Evolutionary conservation across 2,888 invertebrate genomes (phyloP).

Genomic region (Perizoma affinitatum): DNA sequence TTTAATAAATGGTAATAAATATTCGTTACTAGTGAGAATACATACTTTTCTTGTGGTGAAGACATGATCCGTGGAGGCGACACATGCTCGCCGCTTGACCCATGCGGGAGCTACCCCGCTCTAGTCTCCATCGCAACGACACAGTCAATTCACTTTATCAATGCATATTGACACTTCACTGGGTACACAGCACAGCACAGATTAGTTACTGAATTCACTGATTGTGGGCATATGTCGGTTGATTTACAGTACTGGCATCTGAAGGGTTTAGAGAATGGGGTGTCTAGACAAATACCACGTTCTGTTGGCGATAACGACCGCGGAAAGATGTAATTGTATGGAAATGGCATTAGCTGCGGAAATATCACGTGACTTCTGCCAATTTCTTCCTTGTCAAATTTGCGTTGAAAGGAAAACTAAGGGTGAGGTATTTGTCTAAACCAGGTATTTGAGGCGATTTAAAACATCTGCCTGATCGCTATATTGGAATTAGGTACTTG

Average conservation of each 20-base stretch:
- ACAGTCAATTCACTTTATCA: constrained; percentile 50
- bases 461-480: too few species aligned
- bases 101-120: constrained; percentile 85
- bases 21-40: constrained; percentile 45
- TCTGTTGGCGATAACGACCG: too few species aligned
- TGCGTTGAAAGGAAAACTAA: too few species aligned
- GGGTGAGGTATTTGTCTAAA: too few species aligned
- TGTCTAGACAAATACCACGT: too few species aligned
- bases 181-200: constrained; percentile 45
- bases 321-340: too few species aligned
- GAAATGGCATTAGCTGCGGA: too few species aligned
- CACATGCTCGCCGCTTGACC: constrained; percentile 93
- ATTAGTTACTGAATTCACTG: constrained; percentile 23
- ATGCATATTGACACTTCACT: constrained; percentile 62
- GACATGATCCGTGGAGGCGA: constrained; percentile 89
- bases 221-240: constrained; percentile 31
- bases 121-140: constrained; percentile 69
- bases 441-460: too few species aligned
- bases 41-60: constrained; percentile 91
- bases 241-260: constrained; percentile 56
- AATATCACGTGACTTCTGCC: too few species aligned
- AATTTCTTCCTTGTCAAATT: too few species aligned
- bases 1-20: too few species aligned
- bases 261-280: not conserved
- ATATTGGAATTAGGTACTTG: too few species aligned